Conservation (phyloP, 2,113 vertebrate genomes). For the Neopipo cinnamomea region DNA sequence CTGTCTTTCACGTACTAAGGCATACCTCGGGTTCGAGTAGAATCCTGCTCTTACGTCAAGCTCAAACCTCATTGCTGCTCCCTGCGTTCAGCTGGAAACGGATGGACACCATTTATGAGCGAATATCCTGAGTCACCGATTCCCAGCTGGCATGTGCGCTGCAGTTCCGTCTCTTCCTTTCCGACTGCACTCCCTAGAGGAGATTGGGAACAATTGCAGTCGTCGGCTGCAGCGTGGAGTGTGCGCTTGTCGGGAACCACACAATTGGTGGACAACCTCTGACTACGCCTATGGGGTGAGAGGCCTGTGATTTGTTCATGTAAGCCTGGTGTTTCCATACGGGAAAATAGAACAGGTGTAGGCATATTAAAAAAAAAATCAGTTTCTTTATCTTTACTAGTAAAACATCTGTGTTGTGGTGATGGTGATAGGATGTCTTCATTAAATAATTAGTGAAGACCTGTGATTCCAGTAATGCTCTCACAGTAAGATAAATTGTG, state of each 20-base stretch:
- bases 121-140: conserved; percentile 59
- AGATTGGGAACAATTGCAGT: conserved; percentile 35
- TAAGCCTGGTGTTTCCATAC: neutral
- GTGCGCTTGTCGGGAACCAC: neutral
- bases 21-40: neutral
- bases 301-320: conserved; percentile 19
- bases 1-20: neutral
- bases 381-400: neutral
- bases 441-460: neutral
- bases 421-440: neutral
- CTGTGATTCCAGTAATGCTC: neutral
- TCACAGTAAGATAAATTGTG: neutral
- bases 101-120: neutral
- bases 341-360: neutral
- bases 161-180: conserved; percentile 40
- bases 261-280: neutral
- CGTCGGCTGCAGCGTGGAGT: neutral
- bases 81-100: neutral
- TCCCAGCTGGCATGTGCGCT: conserved; percentile 15
- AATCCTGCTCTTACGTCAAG: neutral
- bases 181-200: conserved; percentile 74
- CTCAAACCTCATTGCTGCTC: neutral
- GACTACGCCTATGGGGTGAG: conserved; percentile 22
- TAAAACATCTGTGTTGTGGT: neutral
- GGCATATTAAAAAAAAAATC: neutral